Base-by-base conservation (phyloP, 1,140 invertebrate species). In the Cataglyphis hispanica region DNA sequence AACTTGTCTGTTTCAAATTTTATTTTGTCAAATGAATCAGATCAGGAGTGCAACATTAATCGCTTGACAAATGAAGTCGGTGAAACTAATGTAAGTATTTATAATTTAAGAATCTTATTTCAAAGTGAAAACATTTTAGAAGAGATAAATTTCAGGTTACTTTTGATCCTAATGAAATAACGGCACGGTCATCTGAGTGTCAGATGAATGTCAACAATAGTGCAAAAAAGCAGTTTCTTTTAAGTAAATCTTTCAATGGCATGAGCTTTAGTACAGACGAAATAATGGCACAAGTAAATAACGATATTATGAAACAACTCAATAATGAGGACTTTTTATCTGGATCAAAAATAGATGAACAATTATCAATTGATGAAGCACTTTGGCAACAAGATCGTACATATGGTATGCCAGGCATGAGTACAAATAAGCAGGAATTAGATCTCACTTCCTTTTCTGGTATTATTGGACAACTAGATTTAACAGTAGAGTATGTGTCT, bases 101-200 rank as follows among this genome's bases (percentile, higher is more conserved):
- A 16, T 19, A 61, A 67, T 60, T 25, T 70, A 61, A 34, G 43
- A 58, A 87, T 80, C 3, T 19, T 19, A 70, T 77, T 53, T 84
- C 0, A 10, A 31, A 50, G n/a, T 2, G 2, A 43, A 7, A 22
- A 25, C 22, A 61, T 56, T 27, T 53, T 64, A 50, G 56, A 58
- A 60, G 58, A n/a, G 58, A 64, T 76, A 64, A 86, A 77, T 31
- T 89, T 6, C 63, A 94, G 93, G 56, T 94, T 27, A 43, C 86
- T 27, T 95, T 95, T 78, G 91, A 94, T 56, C 92, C 93, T 19
- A 91, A 80, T 58, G 94, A 95, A 89, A 94, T 95, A 78, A 91
- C 86, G 37, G 94, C 92, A 3, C 89, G 92, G 22, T 95, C 94
- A 13, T 94, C 94, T 6, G 91, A n/a, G n/a, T n/a, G n/a, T n/a